Conservation (phyloP, 2,113 vertebrate genomes). For the Varanus salvator region DNA sequence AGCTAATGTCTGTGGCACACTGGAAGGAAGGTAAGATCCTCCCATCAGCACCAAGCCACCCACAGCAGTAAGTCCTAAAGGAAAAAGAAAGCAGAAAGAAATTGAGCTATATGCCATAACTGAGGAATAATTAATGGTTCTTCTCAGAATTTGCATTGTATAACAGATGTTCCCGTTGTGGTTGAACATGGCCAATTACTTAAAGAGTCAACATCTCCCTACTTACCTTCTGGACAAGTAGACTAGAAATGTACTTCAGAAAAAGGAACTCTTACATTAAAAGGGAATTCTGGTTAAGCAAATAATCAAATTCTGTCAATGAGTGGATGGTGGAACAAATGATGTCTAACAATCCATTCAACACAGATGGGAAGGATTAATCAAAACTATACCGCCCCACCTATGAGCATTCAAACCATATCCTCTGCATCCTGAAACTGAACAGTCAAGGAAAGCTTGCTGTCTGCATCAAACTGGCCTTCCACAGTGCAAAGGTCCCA, state of each 20-base stretch:
- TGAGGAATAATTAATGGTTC: not conserved
- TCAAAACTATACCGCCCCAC: no score
- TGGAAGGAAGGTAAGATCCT: constrained; percentile 79
- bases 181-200: not conserved
- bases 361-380: no score
- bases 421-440: not conserved
- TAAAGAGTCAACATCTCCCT: not conserved
- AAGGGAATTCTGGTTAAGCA: not conserved
- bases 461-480: not conserved
- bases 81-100: not conserved
- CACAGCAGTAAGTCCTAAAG: constrained; percentile 80
- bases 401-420: not conserved
- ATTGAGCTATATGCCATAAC: not conserved
- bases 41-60: constrained; percentile 85
- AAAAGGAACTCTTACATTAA: not conserved
- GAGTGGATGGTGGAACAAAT: no score
- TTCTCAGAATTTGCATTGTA: not conserved
- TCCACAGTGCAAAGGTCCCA: not conserved
- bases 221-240: not conserved
- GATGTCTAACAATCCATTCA: not conserved
- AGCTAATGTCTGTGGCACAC: constrained; percentile 77
- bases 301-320: no score
- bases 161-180: constrained; percentile 23
- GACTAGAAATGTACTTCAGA: not conserved
- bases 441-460: not conserved